A percentile compares a stretch with the other conserved stretches of the same genome.
Conservation (phyloP, 2,797 vertebrate genomes). For the Lacerta bilineata region DNA sequence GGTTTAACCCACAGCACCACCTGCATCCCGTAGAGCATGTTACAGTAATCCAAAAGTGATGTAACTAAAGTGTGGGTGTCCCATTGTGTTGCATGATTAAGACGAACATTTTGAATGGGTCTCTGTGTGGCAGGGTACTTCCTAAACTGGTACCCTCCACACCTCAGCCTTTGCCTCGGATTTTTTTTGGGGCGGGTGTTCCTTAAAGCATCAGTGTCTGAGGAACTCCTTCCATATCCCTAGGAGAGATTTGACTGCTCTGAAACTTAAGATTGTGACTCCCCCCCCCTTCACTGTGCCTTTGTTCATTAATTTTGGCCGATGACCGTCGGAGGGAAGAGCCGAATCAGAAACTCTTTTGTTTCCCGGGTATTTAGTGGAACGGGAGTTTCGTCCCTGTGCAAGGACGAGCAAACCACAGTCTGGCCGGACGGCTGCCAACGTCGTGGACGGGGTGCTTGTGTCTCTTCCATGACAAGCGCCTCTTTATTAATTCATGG, state of each 20-base stretch:
- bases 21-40: too few relatives aligned
- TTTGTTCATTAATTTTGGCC: conserved; percentile 28
- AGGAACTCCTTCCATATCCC: neutral
- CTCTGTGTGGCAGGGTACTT: neutral
- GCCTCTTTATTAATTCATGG: conserved; percentile 84
- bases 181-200: rapidly evolving
- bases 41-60: too few relatives aligned
- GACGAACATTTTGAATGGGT: neutral
- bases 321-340: conserved; percentile 42
- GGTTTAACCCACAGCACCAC: too few relatives aligned
- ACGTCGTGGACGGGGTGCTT: conserved; percentile 70
- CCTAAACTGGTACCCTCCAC: neutral
- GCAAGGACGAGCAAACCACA: conserved; percentile 61
- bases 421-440: conserved; percentile 71
- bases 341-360: conserved; percentile 63
- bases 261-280: neutral
- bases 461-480: conserved; percentile 80
- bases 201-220: neutral
- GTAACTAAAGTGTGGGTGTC: too few relatives aligned
- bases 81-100: neutral
- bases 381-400: conserved; percentile 63
- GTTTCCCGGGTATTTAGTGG: conserved; percentile 67
- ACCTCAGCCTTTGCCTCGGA: neutral
- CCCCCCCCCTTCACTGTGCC: conserved; percentile 36
- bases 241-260: neutral